phyloP scores from a whole-genome alignment of 1,140 invertebrate genomes.

The Platorchestia sp. region DNA sequence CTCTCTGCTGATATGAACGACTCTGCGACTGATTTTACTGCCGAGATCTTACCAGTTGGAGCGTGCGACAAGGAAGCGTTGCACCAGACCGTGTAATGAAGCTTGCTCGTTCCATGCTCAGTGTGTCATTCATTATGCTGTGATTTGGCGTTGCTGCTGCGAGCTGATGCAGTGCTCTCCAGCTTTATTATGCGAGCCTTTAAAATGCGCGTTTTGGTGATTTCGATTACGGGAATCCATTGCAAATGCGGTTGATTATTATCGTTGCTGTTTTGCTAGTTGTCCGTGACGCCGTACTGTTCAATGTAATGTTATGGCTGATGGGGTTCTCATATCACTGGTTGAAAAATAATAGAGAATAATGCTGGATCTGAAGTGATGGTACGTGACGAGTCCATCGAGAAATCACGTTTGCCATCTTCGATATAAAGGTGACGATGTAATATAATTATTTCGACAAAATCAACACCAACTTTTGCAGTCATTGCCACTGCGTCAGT shows the following conservation, averaged over 20 bases:
- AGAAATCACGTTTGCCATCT: neutral
- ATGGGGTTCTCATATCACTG: too few relatives aligned
- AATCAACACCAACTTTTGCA: too few relatives aligned
- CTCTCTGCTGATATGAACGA: constrained; percentile 12
- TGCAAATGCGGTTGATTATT: neutral
- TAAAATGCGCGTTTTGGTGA: neutral
- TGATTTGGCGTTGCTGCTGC: neutral
- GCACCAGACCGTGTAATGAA: constrained; percentile 33
- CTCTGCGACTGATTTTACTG: constrained; percentile 5
- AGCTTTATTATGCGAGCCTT: neutral
- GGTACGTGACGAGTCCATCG: too few relatives aligned
- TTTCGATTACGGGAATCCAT: neutral
- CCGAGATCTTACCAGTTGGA: constrained; percentile 10
- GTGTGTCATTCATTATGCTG: neutral
- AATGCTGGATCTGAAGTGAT: too few relatives aligned
- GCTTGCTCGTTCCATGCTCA: neutral
- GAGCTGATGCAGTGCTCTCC: neutral
- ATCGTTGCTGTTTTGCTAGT: neutral
- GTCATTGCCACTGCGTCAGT: too few relatives aligned
- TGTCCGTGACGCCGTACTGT: too few relatives aligned
- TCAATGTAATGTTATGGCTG: too few relatives aligned
- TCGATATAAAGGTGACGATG: too few relatives aligned
- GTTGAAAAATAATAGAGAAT: too few relatives aligned
- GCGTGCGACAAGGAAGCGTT: neutral
- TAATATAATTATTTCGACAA: too few relatives aligned